A percentile compares a stretch with the other conserved stretches of the same genome.
Evolutionary conservation across 2,888 invertebrate species (phyloP).

Genomic region (Endotricha flammealis): DNA sequence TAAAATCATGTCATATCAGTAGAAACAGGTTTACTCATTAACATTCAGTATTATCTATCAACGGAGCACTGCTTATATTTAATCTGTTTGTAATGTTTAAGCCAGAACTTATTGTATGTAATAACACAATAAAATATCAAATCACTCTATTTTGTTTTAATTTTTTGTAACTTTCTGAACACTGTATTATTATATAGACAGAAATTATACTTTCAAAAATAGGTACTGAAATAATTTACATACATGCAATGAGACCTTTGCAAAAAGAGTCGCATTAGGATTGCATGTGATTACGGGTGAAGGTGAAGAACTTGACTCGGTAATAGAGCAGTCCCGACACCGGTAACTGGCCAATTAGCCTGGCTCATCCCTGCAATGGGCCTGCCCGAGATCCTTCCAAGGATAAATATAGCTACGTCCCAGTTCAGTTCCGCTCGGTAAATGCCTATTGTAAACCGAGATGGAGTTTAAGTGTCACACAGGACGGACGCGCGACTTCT

Average conservation of each 20-base stretch:
- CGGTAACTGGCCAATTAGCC: constrained; percentile 57
- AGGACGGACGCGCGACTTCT: constrained; percentile 44
- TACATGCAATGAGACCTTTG: no score
- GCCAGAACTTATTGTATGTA: constrained; percentile 27
- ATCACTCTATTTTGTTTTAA: background rate
- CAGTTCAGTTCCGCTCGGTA: constrained; percentile 51
- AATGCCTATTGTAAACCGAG: constrained; percentile 52
- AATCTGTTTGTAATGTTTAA: constrained; percentile 29
- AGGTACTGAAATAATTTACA: no score
- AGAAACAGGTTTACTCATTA: background rate
- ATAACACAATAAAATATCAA: constrained; percentile 20
- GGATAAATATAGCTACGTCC: constrained; percentile 57
- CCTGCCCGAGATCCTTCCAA: constrained; percentile 54
- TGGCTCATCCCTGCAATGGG: constrained; percentile 54
- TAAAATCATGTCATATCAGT: constrained; percentile 10
- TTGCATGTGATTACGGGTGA: no score
- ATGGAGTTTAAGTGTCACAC: constrained; percentile 46
- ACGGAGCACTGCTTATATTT: constrained; percentile 18
- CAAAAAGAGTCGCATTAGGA: no score
- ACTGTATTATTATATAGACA: no score
- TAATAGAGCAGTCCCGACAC: no score
- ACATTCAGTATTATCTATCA: constrained; percentile 8
- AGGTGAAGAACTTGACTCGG: no score
- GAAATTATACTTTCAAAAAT: no score
- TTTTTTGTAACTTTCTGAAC: no score